Percentiles rank a stretch among this genome's conserved stretches.
Evolutionary conservation across 1,140 invertebrate genomes (phyloP).

Genomic region (Venturia canescens): DNA sequence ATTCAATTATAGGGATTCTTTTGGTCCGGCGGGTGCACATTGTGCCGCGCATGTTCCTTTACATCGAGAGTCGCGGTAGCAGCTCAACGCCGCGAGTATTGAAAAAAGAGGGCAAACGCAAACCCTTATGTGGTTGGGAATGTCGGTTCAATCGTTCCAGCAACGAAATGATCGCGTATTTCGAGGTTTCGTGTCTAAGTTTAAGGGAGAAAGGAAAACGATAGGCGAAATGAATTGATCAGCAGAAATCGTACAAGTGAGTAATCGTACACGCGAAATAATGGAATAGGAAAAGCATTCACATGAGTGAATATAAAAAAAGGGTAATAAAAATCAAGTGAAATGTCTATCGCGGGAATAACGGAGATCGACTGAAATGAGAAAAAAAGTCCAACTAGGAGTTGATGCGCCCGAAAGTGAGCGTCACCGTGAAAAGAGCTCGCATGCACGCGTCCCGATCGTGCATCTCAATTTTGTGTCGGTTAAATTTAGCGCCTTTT

Average conservation of each 20-base stretch:
- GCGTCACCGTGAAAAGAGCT: slow-evolving; percentile 15
- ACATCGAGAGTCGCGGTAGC: too few relatives aligned
- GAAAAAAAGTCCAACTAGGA: background rate
- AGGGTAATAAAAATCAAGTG: background rate
- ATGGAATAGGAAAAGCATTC: slow-evolving; percentile 23
- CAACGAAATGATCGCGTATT: too few relatives aligned
- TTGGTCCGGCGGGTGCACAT: too few relatives aligned
- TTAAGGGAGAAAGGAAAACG: background rate
- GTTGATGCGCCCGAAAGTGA: slow-evolving; percentile 30
- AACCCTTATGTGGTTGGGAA: too few relatives aligned
- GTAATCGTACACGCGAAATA: slow-evolving; percentile 32
- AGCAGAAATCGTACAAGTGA: background rate
- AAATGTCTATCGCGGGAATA: background rate
- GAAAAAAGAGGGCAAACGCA: too few relatives aligned
- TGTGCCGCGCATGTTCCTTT: too few relatives aligned
- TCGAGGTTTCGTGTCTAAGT: too few relatives aligned
- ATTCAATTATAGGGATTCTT: too few relatives aligned
- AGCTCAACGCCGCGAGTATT: too few relatives aligned
- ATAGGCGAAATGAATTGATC: background rate
- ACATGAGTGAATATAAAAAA: background rate
- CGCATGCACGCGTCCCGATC: slow-evolving; percentile 20
- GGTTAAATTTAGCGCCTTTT: slow-evolving; percentile 20
- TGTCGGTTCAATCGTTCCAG: too few relatives aligned
- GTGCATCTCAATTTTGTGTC: slow-evolving; percentile 43
- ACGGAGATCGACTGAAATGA: background rate